Evolutionary conservation across 2,113 vertebrate species (phyloP).

Genomic region (Burhinus oedicnemus): DNA sequence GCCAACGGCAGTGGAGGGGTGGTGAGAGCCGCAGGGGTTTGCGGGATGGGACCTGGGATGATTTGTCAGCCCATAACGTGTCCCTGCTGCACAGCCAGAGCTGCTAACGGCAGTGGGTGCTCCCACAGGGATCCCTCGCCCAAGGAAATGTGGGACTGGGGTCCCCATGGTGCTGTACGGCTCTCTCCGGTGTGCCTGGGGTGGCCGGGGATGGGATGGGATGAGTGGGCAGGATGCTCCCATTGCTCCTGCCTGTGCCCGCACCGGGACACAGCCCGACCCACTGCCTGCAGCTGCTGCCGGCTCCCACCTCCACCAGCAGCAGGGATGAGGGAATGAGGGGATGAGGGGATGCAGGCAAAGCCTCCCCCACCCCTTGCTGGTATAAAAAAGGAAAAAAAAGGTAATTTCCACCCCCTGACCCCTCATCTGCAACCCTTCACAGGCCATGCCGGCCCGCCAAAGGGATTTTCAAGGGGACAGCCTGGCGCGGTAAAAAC

Average conservation of each 20-base stretch:
- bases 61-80: background rate
- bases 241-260: background rate
- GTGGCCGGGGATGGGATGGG: background rate
- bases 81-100: background rate
- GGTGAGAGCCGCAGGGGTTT: background rate
- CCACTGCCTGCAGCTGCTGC: rapidly evolving
- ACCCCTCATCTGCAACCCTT: rapidly evolving
- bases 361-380: background rate
- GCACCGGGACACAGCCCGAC: rapidly evolving
- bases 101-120: rapidly evolving
- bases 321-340: background rate
- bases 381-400: background rate
- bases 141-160: background rate
- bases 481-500: background rate
- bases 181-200: rapidly evolving
- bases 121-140: rapidly evolving
- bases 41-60: rapidly evolving
- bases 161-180: rapidly evolving
- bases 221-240: background rate
- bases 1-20: background rate
- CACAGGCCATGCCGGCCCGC: rapidly evolving
- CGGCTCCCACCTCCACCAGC: background rate
- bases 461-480: background rate
- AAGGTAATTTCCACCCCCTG: background rate
- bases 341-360: rapidly evolving